A percentile compares a stretch with the other conserved stretches of the same genome.
Conservation (phyloP, 2,797 vertebrate species). For the Myotis planiceps region DNA sequence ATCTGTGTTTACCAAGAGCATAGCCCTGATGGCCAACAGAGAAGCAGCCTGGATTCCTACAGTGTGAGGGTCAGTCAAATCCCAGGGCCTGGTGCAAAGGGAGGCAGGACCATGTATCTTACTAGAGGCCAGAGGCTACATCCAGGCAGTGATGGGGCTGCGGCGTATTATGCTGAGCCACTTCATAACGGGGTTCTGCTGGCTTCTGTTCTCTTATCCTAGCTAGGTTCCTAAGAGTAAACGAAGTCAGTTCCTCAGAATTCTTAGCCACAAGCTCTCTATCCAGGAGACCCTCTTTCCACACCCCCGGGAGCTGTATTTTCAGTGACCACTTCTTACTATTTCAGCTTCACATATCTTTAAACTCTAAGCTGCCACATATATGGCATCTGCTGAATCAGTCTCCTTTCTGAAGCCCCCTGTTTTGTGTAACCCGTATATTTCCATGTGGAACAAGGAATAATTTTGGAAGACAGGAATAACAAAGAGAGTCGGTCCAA, state of each 20-base stretch:
- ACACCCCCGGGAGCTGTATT: not conserved
- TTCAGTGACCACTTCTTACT: not conserved
- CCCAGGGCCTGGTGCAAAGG: not conserved
- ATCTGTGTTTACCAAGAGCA: not conserved
- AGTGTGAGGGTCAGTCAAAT: not conserved
- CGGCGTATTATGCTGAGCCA: not conserved
- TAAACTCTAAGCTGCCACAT: not conserved
- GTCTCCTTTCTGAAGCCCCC: not conserved
- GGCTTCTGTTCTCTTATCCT: not conserved
- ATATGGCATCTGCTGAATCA: not conserved
- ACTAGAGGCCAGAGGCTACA: not conserved
- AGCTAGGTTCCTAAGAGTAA: constrained; percentile 1
- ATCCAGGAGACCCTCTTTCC: not conserved
- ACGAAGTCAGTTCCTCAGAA: not conserved
- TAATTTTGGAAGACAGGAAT: not conserved
- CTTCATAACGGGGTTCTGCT: not conserved
- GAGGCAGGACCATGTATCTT: not conserved
- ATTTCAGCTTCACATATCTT: not conserved
- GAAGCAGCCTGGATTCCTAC: not conserved
- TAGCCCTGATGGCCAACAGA: not conserved
- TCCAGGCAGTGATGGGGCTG: not conserved
- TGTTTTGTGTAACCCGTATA: not conserved
- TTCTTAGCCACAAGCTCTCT: not conserved
- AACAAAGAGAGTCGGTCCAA: not conserved
- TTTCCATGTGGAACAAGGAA: not conserved